Evolutionary conservation across 1,140 invertebrate genomes (phyloP).

Genomic region (Tetragonula clypearis): DNA sequence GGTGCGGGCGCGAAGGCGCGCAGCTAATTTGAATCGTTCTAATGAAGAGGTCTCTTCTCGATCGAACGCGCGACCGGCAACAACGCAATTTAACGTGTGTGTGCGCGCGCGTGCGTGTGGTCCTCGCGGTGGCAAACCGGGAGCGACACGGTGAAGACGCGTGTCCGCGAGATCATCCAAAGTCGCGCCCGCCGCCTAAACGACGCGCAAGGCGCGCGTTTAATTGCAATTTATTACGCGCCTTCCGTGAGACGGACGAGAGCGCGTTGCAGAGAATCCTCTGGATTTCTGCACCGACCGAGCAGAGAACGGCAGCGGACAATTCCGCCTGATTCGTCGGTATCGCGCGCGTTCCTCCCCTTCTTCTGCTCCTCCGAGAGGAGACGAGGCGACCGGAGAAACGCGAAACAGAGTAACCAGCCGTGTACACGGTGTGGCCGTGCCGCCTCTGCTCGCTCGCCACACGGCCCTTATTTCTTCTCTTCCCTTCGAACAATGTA

Average conservation of each 20-base stretch:
- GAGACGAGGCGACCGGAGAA: neutral
- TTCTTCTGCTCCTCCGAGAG: too few species aligned
- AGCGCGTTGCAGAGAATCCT: neutral
- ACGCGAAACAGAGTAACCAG: neutral
- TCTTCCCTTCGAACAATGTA: conserved; percentile 53
- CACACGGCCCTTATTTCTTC: conserved; percentile 56
- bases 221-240: conserved; percentile 53
- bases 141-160: conserved; percentile 7
- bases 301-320: conserved; percentile 1
- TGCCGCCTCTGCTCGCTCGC: conserved; percentile 11
- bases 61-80: conserved; percentile 15
- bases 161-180: conserved; percentile 40
- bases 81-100: conserved; percentile 35
- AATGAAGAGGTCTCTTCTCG: conserved; percentile 51
- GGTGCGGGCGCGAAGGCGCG: neutral
- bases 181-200: conserved; percentile 15
- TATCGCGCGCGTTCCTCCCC: neutral
- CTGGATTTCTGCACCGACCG: conserved; percentile 44
- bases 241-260: neutral
- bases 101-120: conserved; percentile 12
- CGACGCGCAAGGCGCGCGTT: conserved; percentile 5
- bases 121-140: neutral
- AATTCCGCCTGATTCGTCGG: conserved; percentile 28
- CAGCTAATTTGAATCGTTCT: conserved; percentile 52
- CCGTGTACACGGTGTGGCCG: neutral